phyloP scores from a whole-genome alignment of 2,113 vertebrate genomes.

The Cyanistes caeruleus region DNA sequence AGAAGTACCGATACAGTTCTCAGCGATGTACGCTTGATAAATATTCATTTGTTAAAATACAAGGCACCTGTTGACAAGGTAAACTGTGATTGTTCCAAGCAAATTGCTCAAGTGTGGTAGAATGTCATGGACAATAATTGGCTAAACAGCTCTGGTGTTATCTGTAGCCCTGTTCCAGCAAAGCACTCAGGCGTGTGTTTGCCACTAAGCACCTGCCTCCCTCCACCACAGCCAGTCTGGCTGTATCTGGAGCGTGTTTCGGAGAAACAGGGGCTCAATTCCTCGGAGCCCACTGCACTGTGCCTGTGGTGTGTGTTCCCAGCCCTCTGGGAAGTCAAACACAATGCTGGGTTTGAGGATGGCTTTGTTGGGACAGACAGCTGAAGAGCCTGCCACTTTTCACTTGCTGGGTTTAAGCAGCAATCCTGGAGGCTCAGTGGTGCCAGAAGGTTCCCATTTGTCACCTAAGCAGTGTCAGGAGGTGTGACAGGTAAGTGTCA shows the following conservation, averaged over 20 bases:
- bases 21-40: not conserved
- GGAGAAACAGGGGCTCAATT: not conserved
- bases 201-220: not conserved
- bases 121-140: not conserved
- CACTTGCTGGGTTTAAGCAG: not conserved
- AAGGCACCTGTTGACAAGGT: constrained; percentile 49
- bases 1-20: constrained; percentile 15
- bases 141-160: not conserved
- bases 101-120: constrained; percentile 11
- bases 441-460: not conserved
- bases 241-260: not conserved
- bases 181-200: not conserved
- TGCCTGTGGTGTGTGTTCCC: not conserved
- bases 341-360: accelerated
- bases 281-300: not conserved
- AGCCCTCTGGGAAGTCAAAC: not conserved
- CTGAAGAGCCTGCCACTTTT: not conserved
- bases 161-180: not conserved
- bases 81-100: not conserved
- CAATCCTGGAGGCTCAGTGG: not conserved
- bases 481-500: not conserved
- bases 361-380: not conserved
- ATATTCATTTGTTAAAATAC: constrained; percentile 1
- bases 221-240: not conserved
- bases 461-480: not conserved